Evolutionary conservation across 2,113 vertebrate genomes (phyloP).

Genomic region (Burhinus bistriatus): DNA sequence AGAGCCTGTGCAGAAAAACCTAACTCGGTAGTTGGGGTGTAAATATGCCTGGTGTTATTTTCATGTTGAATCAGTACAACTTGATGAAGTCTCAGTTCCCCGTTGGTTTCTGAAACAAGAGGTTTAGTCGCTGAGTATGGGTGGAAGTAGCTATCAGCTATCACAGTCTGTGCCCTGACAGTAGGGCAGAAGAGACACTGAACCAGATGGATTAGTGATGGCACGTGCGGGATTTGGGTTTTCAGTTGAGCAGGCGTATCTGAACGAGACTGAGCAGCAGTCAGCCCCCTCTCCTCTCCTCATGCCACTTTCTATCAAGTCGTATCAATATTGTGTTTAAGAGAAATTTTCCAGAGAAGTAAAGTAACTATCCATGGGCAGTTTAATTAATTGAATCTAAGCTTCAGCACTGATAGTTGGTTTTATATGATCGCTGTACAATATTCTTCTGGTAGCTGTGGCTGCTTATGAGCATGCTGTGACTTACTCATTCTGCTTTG

Average conservation of each 20-base stretch:
- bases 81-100: neutral
- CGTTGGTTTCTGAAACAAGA: neutral
- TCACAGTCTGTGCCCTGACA: neutral
- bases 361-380: neutral
- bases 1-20: neutral
- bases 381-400: neutral
- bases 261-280: neutral
- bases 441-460: neutral
- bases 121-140: accelerated
- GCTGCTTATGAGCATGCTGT: neutral
- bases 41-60: neutral
- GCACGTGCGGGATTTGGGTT: neutral
- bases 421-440: neutral
- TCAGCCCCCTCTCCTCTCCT: neutral
- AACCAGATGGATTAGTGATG: neutral
- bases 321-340: neutral
- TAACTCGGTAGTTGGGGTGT: neutral
- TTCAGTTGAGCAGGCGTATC: neutral
- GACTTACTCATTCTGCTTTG: neutral
- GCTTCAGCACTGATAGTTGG: neutral
- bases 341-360: neutral
- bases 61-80: neutral
- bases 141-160: neutral
- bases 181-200: neutral
- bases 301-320: neutral